phyloP scores from a whole-genome alignment of 2,797 vertebrate species.

The Oreortyx pictus region DNA sequence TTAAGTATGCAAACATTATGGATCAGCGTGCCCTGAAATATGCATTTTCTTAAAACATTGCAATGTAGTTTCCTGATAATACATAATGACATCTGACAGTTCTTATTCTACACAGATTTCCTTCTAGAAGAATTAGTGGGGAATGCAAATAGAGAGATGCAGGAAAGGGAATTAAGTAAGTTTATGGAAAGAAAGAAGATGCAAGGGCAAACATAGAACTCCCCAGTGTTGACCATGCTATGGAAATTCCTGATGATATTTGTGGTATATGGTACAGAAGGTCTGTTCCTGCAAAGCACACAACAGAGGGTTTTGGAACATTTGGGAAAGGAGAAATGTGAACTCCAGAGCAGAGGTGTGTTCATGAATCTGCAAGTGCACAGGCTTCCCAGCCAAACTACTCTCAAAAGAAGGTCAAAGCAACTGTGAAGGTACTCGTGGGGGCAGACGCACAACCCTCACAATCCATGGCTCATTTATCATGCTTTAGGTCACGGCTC shows the following conservation, averaged over 20 bases:
- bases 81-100: slow-evolving; percentile 29
- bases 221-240: not conserved
- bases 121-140: slow-evolving; percentile 5
- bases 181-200: not conserved
- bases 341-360: not conserved
- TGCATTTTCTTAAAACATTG: slow-evolving; percentile 29
- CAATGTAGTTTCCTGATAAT: slow-evolving; percentile 30
- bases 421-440: not conserved
- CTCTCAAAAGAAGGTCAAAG: not conserved
- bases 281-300: not conserved
- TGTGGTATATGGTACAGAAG: rapidly evolving
- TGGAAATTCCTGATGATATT: not conserved
- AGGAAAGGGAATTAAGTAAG: not conserved
- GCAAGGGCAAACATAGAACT: not conserved
- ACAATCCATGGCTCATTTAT: not conserved
- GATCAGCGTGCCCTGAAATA: slow-evolving; percentile 29
- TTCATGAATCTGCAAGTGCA: not conserved
- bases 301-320: not conserved
- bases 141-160: slow-evolving; percentile 3
- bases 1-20: slow-evolving; percentile 55
- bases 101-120: slow-evolving; percentile 32
- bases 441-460: not conserved
- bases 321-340: not conserved
- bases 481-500: not conserved
- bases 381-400: not conserved